Percentiles rank a stretch among this genome's conserved stretches.
These are phyloP conservation scores for Rhyacophila evoluta DNA, from an alignment of 2,888 invertebrate species.

Conservation along the genomic window DNA sequence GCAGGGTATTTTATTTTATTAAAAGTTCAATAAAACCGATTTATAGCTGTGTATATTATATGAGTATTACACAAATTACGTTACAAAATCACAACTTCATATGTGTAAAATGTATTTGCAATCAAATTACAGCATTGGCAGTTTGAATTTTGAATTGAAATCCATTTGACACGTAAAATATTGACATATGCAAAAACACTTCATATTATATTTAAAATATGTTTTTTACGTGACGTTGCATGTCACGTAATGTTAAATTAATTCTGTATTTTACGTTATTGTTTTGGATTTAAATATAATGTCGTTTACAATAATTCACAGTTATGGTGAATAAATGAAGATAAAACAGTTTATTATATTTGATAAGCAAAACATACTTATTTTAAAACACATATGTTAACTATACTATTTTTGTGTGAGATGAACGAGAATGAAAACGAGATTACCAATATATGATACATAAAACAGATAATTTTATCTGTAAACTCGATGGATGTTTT, in stretches of 20 bases:
- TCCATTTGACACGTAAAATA: background rate
- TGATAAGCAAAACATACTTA: too few species aligned
- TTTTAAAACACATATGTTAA: too few species aligned
- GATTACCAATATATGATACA: too few species aligned
- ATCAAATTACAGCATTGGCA: background rate
- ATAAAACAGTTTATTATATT: too few species aligned
- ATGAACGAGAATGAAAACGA: too few species aligned
- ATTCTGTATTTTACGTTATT: background rate
- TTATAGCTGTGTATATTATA: background rate
- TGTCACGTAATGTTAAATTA: background rate
- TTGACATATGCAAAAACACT: background rate
- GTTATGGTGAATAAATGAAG: too few species aligned
- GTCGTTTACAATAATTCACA: background rate
- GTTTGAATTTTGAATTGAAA: background rate
- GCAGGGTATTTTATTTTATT: background rate
- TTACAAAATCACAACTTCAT: background rate
- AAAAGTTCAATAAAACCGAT: too few species aligned
- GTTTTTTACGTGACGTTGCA: background rate
- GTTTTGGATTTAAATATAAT: background rate
- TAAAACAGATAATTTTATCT: too few species aligned
- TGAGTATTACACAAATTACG: background rate
- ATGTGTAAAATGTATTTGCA: background rate
- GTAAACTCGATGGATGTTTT: too few species aligned
- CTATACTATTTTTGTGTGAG: too few species aligned
- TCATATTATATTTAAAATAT: background rate